A percentile compares a stretch with the other conserved stretches of the same genome.
Conservation (phyloP, 2,797 vertebrate genomes). For the Aldrovandia affinis region DNA sequence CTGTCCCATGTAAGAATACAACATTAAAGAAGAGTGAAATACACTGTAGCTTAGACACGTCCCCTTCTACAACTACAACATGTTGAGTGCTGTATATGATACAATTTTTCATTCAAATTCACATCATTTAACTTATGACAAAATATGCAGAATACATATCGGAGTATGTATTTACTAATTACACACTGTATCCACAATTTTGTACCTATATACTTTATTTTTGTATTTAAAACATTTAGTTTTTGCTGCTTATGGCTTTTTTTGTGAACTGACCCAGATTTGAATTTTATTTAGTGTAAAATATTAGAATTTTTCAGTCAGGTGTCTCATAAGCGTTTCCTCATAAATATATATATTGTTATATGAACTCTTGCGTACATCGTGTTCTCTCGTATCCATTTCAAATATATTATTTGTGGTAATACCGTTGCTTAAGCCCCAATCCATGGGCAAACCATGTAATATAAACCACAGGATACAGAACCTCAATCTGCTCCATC, state of each 20-base stretch:
- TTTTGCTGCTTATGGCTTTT: neutral
- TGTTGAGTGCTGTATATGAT: too few species aligned
- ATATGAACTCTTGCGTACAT: neutral
- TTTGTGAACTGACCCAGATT: neutral
- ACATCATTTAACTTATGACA: neutral
- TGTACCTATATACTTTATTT: neutral
- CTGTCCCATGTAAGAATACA: neutral
- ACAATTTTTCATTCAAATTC: neutral
- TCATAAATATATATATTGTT: neutral
- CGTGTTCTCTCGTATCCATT: neutral
- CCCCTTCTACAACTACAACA: too few species aligned
- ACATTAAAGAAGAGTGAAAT: neutral
- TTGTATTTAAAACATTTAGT: neutral
- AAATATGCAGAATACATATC: neutral
- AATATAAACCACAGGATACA: neutral
- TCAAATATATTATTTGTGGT: constrained; percentile 18
- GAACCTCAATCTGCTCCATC: neutral
- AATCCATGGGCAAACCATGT: neutral
- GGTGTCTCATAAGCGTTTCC: neutral
- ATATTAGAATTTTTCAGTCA: neutral
- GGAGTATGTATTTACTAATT: neutral
- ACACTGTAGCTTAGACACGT: neutral
- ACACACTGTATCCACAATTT: too few species aligned
- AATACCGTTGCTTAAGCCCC: neutral
- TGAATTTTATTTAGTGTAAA: neutral